These are phyloP conservation scores for Margaritifera margaritifera DNA, from an alignment of 2,888 invertebrate species.

Conservation along the genomic window DNA sequence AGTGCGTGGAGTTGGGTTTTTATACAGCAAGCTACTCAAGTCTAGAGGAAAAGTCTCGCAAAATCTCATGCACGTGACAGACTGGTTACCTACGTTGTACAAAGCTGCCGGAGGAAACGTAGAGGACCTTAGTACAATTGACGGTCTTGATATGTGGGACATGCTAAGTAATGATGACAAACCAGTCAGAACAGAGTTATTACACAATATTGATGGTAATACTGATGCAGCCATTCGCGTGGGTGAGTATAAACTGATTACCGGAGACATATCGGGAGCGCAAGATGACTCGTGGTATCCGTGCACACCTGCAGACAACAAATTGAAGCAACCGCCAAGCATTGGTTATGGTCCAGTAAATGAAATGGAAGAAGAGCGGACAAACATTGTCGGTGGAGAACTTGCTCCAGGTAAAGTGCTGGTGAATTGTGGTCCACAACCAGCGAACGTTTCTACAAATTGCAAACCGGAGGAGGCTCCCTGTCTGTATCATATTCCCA, in stretches of 20 bases:
- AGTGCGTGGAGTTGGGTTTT: slow-evolving; percentile 83
- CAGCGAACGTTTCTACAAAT: slow-evolving; percentile 50
- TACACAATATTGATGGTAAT: slow-evolving; percentile 59
- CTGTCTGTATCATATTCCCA: slow-evolving; percentile 85
- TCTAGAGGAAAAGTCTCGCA: slow-evolving; percentile 78
- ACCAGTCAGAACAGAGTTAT: slow-evolving; percentile 79
- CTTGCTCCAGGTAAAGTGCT: too few relatives aligned
- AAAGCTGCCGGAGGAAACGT: slow-evolving; percentile 78
- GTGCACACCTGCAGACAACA: slow-evolving; percentile 27
- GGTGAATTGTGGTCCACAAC: slow-evolving; percentile 54
- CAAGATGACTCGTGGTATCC: slow-evolving; percentile 44
- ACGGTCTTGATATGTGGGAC: slow-evolving; percentile 85
- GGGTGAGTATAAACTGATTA: slow-evolving; percentile 55
- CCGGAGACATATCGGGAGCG: slow-evolving; percentile 39
- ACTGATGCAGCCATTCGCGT: slow-evolving; percentile 48
- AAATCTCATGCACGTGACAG: slow-evolving; percentile 85
- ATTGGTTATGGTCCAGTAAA: too few relatives aligned
- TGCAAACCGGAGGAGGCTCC: slow-evolving; percentile 81
- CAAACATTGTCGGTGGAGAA: too few relatives aligned
- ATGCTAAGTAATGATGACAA: slow-evolving; percentile 77
- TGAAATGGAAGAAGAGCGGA: too few relatives aligned
- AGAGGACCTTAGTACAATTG: slow-evolving; percentile 67
- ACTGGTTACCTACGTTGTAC: slow-evolving; percentile 90
- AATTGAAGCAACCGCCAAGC: too few relatives aligned
- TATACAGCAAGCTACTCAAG: slow-evolving; percentile 83